Evolutionary conservation across 1,140 invertebrate genomes (phyloP), one percentile per base, ranked within the genome.

Genomic region (Nasonia giraulti): DNA sequence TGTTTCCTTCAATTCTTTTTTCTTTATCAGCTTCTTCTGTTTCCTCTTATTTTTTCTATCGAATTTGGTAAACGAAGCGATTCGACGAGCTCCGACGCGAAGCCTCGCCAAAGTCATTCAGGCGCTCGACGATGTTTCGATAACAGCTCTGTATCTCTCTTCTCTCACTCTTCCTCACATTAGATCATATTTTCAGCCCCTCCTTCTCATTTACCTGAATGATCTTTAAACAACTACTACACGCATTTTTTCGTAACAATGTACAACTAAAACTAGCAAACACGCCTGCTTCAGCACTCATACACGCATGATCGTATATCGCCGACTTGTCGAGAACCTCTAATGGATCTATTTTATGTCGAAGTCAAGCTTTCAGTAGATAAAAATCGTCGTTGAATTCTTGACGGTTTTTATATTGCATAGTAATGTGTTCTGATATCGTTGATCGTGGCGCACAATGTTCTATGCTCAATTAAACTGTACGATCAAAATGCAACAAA

Each of bases 191-290:
- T 80, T 85, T 50, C 44, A 78, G 27, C 27, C 47, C 20, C 55
- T 20, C 20, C 47, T 50, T 50, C 73, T 47, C 47, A 37, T 47
- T 87, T n/a, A 82, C 80, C 81, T 86, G 85, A 86, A 86, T 71
- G 74, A 77, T 82, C 84, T 85, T 83, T 86, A 87, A 87, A 87
- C 84, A 84, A 85, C 84, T 87, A 86, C 79, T 86, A 87, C 85
- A 86, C 85, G 85, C 82, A 84, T 85, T 81, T 85, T 85, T 85
- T 82, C 85, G 85, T 87, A 87, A 87, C 87, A 87, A 87, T 87
- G 85, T 88, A 88, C 88, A 89, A 89, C 87, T 88, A 87, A 88
- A 88, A 87, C 87, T 86, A 87, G 85, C 84, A 82, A 84, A 84
- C 82, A 86, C 86, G 77, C 79, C 79, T 86, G 82, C 82, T 86